Evolutionary conservation across 2,888 invertebrate species (phyloP).

Genomic region (Drosophila fungiperda): DNA sequence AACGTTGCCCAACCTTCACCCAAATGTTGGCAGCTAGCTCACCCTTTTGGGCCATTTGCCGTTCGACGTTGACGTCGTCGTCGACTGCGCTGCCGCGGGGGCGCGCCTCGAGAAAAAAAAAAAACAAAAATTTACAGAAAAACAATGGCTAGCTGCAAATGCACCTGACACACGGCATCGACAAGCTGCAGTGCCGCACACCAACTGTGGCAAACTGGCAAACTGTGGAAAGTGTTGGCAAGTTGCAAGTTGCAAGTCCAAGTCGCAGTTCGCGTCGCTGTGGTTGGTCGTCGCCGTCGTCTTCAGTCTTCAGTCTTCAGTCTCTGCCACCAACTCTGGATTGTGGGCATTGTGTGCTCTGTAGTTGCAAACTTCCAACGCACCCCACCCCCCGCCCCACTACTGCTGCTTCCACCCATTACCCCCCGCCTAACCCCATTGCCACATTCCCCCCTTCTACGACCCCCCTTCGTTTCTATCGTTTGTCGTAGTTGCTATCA

Average conservation of each 20-base stretch:
- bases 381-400: background rate
- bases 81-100: conserved; percentile 59
- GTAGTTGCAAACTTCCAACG: background rate
- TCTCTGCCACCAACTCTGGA: conserved; percentile 4
- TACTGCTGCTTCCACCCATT: no score
- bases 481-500: conserved; percentile 43
- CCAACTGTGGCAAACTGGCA: conserved; percentile 38
- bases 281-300: conserved; percentile 61
- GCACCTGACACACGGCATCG: conserved; percentile 56
- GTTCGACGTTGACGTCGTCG: conserved; percentile 4
- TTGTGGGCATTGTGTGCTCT: conserved; percentile 27
- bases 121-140: conserved; percentile 1
- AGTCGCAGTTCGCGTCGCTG: conserved; percentile 45
- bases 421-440: background rate
- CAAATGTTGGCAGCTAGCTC: conserved; percentile 50
- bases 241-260: conserved; percentile 48
- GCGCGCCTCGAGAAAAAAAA: conserved; percentile 49
- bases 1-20: conserved; percentile 46
- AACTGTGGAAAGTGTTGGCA: conserved; percentile 45
- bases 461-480: background rate
- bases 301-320: conserved; percentile 6
- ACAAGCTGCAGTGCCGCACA: conserved; percentile 8
- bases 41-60: conserved; percentile 48
- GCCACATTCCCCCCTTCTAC: background rate
- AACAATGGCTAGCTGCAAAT: conserved; percentile 65